Evolutionary conservation across 2,113 vertebrate species (phyloP).

Genomic region (human): GRCh38 chr14:82587001-82587500

Average conservation of each 20-base stretch:
- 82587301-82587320: not conserved
- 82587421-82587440: not conserved
- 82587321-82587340: not conserved
- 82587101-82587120: constrained; percentile 43
- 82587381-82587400: not conserved
- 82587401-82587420: not conserved
- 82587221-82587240: not conserved
- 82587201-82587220: constrained; percentile 5
- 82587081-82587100: constrained; percentile 13
- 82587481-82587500: not conserved
- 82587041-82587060: not conserved
- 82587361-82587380: not conserved
- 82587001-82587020: constrained; percentile 49
- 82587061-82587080: constrained; percentile 46
- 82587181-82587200: constrained; percentile 63
- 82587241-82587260: constrained; percentile 6
- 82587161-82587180: constrained; percentile 26
- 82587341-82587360: not conserved
- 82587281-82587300: not conserved
- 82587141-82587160: constrained; percentile 45
- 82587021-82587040: constrained; percentile 47
- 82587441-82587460: not conserved
- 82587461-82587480: not conserved
- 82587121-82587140: constrained; percentile 38
- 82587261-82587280: not conserved